These are phyloP conservation scores for Gambusia affinis DNA, from an alignment of 2,113 vertebrate genomes.

Conservation along the genomic window DNA sequence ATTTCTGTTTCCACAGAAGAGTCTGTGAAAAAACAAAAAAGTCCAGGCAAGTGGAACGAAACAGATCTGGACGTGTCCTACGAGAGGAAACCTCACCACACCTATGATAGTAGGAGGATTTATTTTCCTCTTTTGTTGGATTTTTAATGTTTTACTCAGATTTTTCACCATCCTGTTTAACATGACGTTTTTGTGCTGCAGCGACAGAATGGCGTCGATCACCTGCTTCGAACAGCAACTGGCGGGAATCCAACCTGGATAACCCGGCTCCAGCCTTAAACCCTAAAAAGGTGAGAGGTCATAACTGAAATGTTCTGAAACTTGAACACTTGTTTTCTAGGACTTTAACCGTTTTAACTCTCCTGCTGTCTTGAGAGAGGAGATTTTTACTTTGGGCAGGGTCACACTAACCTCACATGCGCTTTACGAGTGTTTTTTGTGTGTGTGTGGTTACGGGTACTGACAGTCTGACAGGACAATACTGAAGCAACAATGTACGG, in stretches of 20 bases:
- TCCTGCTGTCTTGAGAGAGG: background rate
- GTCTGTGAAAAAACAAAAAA: constrained; percentile 70
- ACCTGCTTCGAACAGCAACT: constrained; percentile 78
- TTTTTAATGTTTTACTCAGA: background rate
- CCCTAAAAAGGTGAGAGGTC: constrained; percentile 79
- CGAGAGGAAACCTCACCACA: constrained; percentile 84
- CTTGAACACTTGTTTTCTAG: background rate
- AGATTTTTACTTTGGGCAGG: too few species aligned
- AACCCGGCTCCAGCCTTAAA: constrained; percentile 61
- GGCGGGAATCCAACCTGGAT: constrained; percentile 90
- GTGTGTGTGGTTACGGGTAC: too few species aligned
- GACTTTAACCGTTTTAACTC: background rate
- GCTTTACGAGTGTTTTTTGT: too few species aligned
- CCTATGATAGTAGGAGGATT: constrained; percentile 80
- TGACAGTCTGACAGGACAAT: too few species aligned
- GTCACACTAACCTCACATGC: too few species aligned
- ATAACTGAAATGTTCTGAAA: background rate
- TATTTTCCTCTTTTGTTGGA: background rate
- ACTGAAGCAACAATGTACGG: too few species aligned
- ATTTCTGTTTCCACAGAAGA: constrained; percentile 78
- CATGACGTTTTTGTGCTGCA: constrained; percentile 50
- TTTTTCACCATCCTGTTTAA: background rate
- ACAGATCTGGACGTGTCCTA: constrained; percentile 86
- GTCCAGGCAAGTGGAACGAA: constrained; percentile 85
- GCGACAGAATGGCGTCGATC: constrained; percentile 77